These are phyloP conservation scores for Pollenia griseotomentosa DNA, from an alignment of 2,888 invertebrate genomes.

Conservation along the genomic window DNA sequence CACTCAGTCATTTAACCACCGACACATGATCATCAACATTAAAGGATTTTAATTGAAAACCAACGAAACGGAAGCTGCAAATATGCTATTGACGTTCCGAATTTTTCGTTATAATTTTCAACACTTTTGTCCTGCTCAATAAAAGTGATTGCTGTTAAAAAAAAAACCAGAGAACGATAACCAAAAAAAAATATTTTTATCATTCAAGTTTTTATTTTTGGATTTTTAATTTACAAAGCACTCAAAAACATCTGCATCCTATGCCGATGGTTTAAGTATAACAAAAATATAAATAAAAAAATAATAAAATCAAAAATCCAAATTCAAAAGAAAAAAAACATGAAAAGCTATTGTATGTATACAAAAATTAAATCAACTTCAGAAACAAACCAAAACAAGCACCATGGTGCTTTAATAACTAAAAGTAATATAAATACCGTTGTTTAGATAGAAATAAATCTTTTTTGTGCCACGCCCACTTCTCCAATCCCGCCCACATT, in stretches of 20 bases:
- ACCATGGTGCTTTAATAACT: too few relatives aligned
- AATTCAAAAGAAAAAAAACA: neutral
- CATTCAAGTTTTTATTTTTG: constrained; percentile 26
- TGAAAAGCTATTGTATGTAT: neutral
- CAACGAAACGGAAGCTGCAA: constrained; percentile 65
- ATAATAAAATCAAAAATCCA: constrained; percentile 16
- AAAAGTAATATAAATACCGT: too few relatives aligned
- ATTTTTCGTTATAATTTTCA: constrained; percentile 44
- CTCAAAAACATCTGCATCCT: constrained; percentile 17
- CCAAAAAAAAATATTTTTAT: neutral
- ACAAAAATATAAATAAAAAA: constrained; percentile 36
- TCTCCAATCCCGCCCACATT: too few relatives aligned
- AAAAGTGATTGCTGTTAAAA: constrained; percentile 22
- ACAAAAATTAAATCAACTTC: constrained; percentile 45
- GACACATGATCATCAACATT: constrained; percentile 61
- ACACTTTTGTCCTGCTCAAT: constrained; percentile 3
- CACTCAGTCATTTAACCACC: constrained; percentile 43
- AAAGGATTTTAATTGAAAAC: constrained; percentile 68
- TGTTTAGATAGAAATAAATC: too few relatives aligned
- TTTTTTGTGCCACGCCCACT: too few relatives aligned
- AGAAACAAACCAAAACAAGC: constrained; percentile 37
- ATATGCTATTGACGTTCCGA: constrained; percentile 64
- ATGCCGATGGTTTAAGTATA: constrained; percentile 19
- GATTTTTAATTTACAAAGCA: constrained; percentile 52
- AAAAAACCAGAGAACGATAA: neutral